phyloP scores from a whole-genome alignment of 2,797 vertebrate genomes.

The Sebastiscus albofasciatus region DNA sequence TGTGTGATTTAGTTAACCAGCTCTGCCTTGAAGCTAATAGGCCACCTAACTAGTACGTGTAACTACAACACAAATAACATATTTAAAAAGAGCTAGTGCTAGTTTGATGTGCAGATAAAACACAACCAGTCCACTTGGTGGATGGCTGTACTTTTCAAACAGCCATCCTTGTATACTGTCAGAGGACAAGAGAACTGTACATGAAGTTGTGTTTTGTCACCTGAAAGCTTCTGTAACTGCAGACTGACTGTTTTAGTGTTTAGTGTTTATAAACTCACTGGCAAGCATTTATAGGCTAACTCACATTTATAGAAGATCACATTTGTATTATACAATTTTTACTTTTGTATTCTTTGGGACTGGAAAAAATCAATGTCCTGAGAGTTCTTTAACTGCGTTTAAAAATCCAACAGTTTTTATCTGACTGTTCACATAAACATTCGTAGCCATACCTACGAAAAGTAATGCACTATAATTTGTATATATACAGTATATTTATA shows the following conservation, averaged over 20 bases:
- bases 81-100: not conserved
- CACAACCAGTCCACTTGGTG: not conserved
- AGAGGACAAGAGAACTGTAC: too few relatives aligned
- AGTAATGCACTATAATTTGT: too few relatives aligned
- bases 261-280: too few relatives aligned
- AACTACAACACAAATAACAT: not conserved
- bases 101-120: not conserved
- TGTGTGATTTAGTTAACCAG: not conserved
- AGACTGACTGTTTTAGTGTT: too few relatives aligned
- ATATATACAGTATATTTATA: too few relatives aligned
- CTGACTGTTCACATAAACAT: too few relatives aligned
- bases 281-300: not conserved
- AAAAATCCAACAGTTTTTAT: too few relatives aligned
- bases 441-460: rapidly evolving
- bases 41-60: not conserved
- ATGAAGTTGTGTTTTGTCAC: too few relatives aligned
- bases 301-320: not conserved
- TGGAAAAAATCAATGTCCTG: not conserved
- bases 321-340: not conserved
- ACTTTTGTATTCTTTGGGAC: not conserved
- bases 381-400: not conserved
- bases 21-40: not conserved
- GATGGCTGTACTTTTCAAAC: too few relatives aligned
- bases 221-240: rapidly evolving
- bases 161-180: not conserved